Evolutionary conservation across 2,888 invertebrate genomes (phyloP), one percentile per base, ranked within the genome.

Genomic region (Fissipunctia ypsillon): DNA sequence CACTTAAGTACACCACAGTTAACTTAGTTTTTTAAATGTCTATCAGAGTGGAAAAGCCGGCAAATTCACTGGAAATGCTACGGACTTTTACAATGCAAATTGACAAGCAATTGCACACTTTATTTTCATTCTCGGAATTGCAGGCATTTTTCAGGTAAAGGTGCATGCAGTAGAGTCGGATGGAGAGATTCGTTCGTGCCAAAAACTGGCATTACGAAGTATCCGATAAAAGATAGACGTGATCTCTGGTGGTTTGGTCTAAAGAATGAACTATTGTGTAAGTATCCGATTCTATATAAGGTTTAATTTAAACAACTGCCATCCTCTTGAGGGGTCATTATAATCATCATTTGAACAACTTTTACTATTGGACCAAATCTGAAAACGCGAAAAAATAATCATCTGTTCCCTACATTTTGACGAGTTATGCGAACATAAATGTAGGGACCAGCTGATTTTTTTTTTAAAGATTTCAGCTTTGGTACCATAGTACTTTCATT

Each of bases 81-180:
- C 52, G 25, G 50, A 45, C 43, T 57, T 22, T 54, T 52, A 35
- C 71, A 57, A 45, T 22, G 41, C 5, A 50, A 45, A 78, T 43
- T 50, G 78, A 48, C 78, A 52, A 50, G 57, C 31, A n/a, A 38
- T 67, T 60, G 52, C 50, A 35, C 48, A 63, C 35, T 76, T 59
- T 52, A 52, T 75, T 67, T 45, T 59, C 59, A 78, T 1, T 78
- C 48, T n/a, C 10, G 48, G 25, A 60, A 54, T 57, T 61, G 69
- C 76, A 56, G 61, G 25, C 25, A 78, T 78, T 69, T 61, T 50
- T 57, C 78, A 61, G 48, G 35, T 78, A 50, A 56, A 69, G 31
- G 31, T 28, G 35, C 50, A 43, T 43, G 43, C 4, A 6, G 54
- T 48, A 1, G 31, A 19, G n/a, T 16, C 4, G 16, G 19, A n/a